Evolutionary conservation across 2,113 vertebrate genomes (phyloP).

Genomic region (Protobothrops flavoviridis): DNA sequence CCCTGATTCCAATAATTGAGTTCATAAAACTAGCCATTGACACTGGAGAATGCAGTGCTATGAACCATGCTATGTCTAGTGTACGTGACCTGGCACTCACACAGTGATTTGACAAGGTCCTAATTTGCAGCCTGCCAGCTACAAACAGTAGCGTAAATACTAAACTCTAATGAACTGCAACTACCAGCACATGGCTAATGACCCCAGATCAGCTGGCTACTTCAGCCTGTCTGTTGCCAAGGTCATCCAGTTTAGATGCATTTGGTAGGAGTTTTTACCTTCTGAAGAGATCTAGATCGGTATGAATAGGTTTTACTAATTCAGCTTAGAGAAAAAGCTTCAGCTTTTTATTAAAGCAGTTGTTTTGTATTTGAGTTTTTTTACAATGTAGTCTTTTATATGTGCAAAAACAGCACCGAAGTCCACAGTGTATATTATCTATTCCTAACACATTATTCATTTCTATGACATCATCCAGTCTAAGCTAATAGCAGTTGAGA

Average conservation of each 20-base stretch:
- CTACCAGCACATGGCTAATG: slow-evolving; percentile 27
- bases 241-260: slow-evolving; percentile 33
- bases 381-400: not conserved
- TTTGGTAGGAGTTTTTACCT: not conserved
- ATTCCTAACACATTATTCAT: not conserved
- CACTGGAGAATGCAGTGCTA: not conserved
- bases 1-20: slow-evolving; percentile 33
- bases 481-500: not conserved
- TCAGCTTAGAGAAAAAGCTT: not conserved
- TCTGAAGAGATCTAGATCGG: not conserved
- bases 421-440: not conserved
- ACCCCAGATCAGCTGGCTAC: slow-evolving; percentile 32
- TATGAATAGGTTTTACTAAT: slow-evolving; percentile 11
- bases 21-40: slow-evolving; percentile 46
- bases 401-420: not conserved
- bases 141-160: slow-evolving; percentile 49
- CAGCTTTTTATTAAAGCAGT: not conserved
- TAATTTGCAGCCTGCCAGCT: slow-evolving; percentile 46
- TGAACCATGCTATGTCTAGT: slow-evolving; percentile 33
- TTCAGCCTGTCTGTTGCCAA: slow-evolving; percentile 33
- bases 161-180: slow-evolving; percentile 47
- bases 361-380: not conserved
- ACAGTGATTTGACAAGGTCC: slow-evolving; percentile 44
- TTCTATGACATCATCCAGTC: not conserved
- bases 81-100: slow-evolving; percentile 25